These are phyloP conservation scores for Isurus oxyrinchus DNA, from an alignment of 2,113 vertebrate genomes.

Conservation along the genomic window DNA sequence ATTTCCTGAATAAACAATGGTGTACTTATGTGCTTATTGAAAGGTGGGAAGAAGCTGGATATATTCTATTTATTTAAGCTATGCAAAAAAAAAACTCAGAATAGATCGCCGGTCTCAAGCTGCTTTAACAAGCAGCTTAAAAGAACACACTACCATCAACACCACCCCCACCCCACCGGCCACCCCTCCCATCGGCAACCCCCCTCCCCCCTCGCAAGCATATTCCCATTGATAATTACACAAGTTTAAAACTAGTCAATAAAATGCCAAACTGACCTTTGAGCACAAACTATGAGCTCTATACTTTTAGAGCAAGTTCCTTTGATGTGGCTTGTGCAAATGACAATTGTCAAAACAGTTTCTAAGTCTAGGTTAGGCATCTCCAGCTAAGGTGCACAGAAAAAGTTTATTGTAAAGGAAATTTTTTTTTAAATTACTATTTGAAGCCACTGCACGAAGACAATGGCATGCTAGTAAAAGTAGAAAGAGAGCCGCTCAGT, in stretches of 20 bases:
- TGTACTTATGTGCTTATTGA: neutral
- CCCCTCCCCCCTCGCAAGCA: neutral
- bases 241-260: neutral
- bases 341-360: conserved; percentile 25
- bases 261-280: conserved; percentile 24
- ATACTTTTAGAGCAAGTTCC: neutral
- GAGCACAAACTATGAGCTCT: neutral
- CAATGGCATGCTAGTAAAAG: neutral
- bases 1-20: neutral
- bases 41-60: neutral
- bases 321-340: conserved; percentile 12
- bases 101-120: neutral
- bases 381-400: neutral
- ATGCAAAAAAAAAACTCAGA: neutral
- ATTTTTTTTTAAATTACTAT: neutral
- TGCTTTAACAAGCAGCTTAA: neutral
- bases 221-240: conserved; percentile 8
- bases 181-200: too few relatives aligned
- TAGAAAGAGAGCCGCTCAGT: neutral
- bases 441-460: neutral
- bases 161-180: too few relatives aligned
- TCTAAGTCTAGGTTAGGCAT: neutral
- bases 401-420: neutral
- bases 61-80: neutral
- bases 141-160: neutral